Evolutionary conservation across 2,797 vertebrate genomes (phyloP).

Genomic region (Amniataba percoides): DNA sequence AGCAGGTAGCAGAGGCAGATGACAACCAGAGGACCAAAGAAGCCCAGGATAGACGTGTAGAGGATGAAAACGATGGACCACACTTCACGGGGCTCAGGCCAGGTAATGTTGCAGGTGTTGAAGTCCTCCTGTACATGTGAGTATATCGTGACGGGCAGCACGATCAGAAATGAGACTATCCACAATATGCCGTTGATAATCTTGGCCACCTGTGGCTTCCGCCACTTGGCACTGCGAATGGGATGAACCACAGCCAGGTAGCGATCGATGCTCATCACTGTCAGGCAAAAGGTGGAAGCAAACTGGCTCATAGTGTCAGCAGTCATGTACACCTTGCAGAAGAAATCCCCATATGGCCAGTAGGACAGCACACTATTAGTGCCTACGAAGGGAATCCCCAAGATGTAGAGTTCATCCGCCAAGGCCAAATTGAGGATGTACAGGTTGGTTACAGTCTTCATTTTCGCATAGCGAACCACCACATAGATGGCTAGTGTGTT

Average conservation of each 20-base stretch:
- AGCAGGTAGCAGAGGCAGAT: slow-evolving; percentile 95
- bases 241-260: slow-evolving; percentile 95
- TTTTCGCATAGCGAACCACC: slow-evolving; percentile 92
- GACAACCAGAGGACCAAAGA: slow-evolving; percentile 91
- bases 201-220: slow-evolving; percentile 90
- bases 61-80: slow-evolving; percentile 93
- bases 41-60: slow-evolving; percentile 92
- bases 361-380: slow-evolving; percentile 92
- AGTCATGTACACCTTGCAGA: slow-evolving; percentile 93
- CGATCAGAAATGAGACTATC: slow-evolving; percentile 90
- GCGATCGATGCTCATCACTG: slow-evolving; percentile 96
- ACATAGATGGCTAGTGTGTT: slow-evolving; percentile 94
- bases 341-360: slow-evolving; percentile 92
- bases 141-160: slow-evolving; percentile 91
- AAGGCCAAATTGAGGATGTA: slow-evolving; percentile 96
- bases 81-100: slow-evolving; percentile 88
- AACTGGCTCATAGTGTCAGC: slow-evolving; percentile 95
- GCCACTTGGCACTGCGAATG: slow-evolving; percentile 90
- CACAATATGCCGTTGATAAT: slow-evolving; percentile 89
- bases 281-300: slow-evolving; percentile 95
- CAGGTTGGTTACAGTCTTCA: slow-evolving; percentile 96
- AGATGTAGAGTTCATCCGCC: slow-evolving; percentile 93
- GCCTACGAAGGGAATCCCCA: slow-evolving; percentile 93
- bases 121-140: slow-evolving; percentile 88
- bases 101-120: slow-evolving; percentile 93